These are phyloP conservation scores for Rugalucina vietnamica DNA, from an alignment of 2,888 invertebrate species.

Conservation along the genomic window DNA sequence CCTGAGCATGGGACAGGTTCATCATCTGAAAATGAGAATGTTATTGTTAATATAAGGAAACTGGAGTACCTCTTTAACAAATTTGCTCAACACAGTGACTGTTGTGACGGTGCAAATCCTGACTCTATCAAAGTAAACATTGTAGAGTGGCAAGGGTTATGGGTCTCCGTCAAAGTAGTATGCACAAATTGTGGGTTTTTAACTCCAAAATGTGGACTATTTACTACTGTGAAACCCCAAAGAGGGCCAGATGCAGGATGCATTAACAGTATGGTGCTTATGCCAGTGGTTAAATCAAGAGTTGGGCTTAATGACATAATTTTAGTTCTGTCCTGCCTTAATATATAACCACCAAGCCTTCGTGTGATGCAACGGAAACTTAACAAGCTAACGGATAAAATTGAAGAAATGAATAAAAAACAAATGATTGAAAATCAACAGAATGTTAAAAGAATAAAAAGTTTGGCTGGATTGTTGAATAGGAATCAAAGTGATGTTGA, in stretches of 20 bases:
- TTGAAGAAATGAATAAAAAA: not conserved
- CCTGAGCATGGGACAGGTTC: not conserved
- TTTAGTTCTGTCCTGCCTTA: not conserved
- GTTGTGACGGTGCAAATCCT: not conserved
- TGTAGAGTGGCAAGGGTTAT: constrained; percentile 13
- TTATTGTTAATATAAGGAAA: not conserved
- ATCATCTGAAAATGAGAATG: not conserved
- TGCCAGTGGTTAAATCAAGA: not conserved
- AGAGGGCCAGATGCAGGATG: not conserved
- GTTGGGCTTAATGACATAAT: not conserved
- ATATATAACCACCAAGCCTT: not conserved
- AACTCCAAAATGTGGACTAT: not conserved
- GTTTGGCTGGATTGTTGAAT: not conserved
- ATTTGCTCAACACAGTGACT: not conserved
- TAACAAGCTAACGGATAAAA: not conserved
- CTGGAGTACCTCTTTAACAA: not conserved
- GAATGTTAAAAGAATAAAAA: not conserved
- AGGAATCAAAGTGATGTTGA: not conserved
- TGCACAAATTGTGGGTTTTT: not conserved
- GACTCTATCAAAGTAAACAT: not conserved
- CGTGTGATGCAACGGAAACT: not conserved
- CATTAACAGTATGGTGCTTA: not conserved
- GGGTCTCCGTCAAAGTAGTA: not conserved
- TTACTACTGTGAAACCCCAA: not conserved
- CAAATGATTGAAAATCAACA: constrained; percentile 6